Conservation (phyloP, 2,888 invertebrate species). For the Polylopha cassiicola region DNA sequence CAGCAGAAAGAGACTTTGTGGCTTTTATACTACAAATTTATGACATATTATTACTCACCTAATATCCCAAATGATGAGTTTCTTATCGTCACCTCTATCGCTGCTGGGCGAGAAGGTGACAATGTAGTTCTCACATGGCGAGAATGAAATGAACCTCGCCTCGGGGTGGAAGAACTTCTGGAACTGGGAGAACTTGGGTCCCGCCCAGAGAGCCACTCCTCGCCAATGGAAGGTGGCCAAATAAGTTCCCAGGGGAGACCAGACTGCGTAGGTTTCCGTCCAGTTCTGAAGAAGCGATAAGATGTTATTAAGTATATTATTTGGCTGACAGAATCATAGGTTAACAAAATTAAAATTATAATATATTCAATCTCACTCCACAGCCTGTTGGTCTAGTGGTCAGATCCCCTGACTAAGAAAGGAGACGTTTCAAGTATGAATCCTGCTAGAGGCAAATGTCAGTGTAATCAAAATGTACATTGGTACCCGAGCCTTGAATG, state of each 20-base stretch:
- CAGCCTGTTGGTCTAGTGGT: no score
- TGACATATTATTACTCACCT: slow-evolving; percentile 63
- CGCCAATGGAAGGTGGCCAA: slow-evolving; percentile 96
- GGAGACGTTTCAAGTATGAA: no score
- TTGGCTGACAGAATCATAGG: no score
- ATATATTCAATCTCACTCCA: no score
- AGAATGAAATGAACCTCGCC: slow-evolving; percentile 97
- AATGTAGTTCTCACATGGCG: slow-evolving; percentile 97
- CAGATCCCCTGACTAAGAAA: no score
- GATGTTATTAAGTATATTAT: slow-evolving; percentile 11
- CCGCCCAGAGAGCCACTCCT: slow-evolving; percentile 98
- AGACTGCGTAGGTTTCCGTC: slow-evolving; percentile 97
- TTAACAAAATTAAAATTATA: no score
- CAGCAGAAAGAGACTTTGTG: no score
- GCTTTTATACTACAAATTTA: background rate
- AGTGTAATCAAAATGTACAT: no score
- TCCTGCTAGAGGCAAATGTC: no score
- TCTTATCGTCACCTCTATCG: slow-evolving; percentile 84
- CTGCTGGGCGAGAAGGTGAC: slow-evolving; percentile 94
- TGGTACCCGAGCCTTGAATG: no score
- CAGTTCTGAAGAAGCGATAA: slow-evolving; percentile 81
- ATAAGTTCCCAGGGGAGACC: slow-evolving; percentile 98
- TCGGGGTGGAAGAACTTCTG: slow-evolving; percentile 93
- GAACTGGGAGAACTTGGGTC: slow-evolving; percentile 93
- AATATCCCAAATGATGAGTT: slow-evolving; percentile 98